These are phyloP conservation scores for Charina bottae DNA, from an alignment of 2,113 vertebrate genomes.

Conservation along the genomic window DNA sequence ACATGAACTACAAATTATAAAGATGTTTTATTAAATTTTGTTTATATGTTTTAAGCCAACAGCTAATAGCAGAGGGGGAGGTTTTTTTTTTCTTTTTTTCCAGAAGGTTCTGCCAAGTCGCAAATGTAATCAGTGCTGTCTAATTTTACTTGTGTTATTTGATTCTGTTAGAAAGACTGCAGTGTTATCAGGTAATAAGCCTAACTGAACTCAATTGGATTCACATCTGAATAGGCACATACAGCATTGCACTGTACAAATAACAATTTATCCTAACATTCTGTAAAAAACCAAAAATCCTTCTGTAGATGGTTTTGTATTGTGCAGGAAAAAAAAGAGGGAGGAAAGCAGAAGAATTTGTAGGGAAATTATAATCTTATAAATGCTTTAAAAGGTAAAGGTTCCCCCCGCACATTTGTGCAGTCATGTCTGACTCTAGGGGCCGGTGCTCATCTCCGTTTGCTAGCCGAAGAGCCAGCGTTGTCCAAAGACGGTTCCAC, in stretches of 20 bases:
- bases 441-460: too few species aligned
- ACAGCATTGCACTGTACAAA: not conserved
- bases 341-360: not conserved
- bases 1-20: not conserved
- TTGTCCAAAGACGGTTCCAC: too few species aligned
- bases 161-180: not conserved
- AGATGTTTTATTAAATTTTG: not conserved
- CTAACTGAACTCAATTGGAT: not conserved
- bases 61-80: not conserved
- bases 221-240: not conserved
- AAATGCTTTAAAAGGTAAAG: too few species aligned
- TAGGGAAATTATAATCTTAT: not conserved
- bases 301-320: not conserved
- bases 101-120: not conserved
- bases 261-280: not conserved
- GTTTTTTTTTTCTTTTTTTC: not conserved
- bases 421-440: too few species aligned
- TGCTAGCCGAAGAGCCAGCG: too few species aligned
- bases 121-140: not conserved
- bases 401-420: too few species aligned
- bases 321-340: not conserved
- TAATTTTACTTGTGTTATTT: not conserved
- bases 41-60: not conserved
- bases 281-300: not conserved
- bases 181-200: not conserved